Percentiles rank a stretch among this genome's conserved stretches.
Evolutionary conservation across 2,113 vertebrate species (phyloP).

Genomic region (Tautogolabrus adspersus): DNA sequence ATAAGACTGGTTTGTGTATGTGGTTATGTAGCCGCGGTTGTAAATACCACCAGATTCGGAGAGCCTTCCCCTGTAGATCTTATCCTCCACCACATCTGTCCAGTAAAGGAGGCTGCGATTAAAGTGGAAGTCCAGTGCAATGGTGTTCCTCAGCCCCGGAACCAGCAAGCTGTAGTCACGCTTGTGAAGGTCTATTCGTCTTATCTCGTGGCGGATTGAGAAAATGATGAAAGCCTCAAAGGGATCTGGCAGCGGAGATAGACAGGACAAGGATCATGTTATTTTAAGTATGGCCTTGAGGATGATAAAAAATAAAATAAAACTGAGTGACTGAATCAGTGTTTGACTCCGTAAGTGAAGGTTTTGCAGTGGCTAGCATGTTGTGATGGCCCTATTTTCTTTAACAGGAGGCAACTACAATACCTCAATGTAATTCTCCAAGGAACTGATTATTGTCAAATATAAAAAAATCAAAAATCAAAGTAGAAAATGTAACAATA

Average conservation of each 20-base stretch:
- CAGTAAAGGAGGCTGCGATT: conserved; percentile 96
- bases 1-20: conserved; percentile 8
- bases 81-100: conserved; percentile 99
- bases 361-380: background rate
- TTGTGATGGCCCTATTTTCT: background rate
- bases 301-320: background rate
- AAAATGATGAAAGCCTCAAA: conserved; percentile 99
- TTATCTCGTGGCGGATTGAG: conserved; percentile 98
- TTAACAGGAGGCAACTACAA: background rate
- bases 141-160: conserved; percentile 96
- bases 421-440: too few relatives aligned
- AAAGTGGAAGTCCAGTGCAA: conserved; percentile 98
- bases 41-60: conserved; percentile 92
- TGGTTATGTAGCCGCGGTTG: background rate
- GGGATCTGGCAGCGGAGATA: conserved; percentile 87
- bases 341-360: background rate
- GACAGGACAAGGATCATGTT: background rate
- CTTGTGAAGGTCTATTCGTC: conserved; percentile 98
- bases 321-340: background rate
- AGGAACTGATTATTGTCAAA: background rate
- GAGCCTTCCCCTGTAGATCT: conserved; percentile 96
- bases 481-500: too few relatives aligned
- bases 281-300: background rate
- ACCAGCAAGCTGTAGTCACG: conserved; percentile 97
- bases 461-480: background rate